Evolutionary conservation across 2,113 vertebrate species (phyloP).

Genomic region (Amblyornis subalaris): DNA sequence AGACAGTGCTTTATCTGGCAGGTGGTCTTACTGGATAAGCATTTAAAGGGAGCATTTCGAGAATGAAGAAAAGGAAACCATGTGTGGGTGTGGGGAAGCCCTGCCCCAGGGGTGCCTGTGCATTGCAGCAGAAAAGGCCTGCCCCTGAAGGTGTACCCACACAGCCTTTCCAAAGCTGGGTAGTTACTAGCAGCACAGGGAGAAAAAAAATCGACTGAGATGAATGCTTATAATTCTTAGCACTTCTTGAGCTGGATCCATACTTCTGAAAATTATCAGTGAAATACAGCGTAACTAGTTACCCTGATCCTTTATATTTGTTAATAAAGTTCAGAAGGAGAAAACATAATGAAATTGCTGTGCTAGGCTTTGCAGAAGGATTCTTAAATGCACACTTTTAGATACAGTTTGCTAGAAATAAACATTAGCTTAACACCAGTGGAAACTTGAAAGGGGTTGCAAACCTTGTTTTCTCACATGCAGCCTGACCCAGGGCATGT

Average conservation of each 20-base stretch:
- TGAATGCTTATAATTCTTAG: not conserved
- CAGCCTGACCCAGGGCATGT: not conserved
- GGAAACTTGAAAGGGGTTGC: not conserved
- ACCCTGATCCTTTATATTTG: not conserved
- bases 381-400: not conserved
- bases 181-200: not conserved
- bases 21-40: not conserved
- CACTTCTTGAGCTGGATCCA: not conserved
- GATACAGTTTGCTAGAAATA: constrained; percentile 26
- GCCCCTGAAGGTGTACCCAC: not conserved
- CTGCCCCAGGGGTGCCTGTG: rapidly evolving
- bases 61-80: not conserved
- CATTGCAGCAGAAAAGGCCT: not conserved
- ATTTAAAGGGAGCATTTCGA: not conserved
- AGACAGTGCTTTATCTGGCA: not conserved
- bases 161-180: not conserved
- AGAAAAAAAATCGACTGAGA: not conserved
- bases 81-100: not conserved
- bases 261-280: not conserved
- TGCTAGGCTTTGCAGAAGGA: not conserved
- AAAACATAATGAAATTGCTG: not conserved
- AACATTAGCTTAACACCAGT: constrained; percentile 25
- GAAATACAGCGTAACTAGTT: not conserved
- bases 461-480: not conserved
- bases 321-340: not conserved